Evolutionary conservation across 2,113 vertebrate genomes (phyloP).

Genomic region (Laterallus jamaicensis): DNA sequence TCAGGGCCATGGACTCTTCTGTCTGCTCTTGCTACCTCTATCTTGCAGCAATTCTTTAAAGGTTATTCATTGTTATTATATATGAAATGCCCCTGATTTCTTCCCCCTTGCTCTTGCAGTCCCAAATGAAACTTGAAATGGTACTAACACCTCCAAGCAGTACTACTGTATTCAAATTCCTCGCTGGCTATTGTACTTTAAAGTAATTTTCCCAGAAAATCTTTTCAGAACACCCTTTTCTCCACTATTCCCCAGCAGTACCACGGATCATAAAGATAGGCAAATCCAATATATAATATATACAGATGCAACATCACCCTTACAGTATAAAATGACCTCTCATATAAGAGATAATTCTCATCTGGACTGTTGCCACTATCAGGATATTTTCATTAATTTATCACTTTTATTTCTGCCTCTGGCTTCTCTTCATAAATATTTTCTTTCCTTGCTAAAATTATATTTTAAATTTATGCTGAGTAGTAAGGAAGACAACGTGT

Average conservation of each 20-base stretch:
- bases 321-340: background rate
- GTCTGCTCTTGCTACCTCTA: background rate
- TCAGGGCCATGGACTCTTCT: conserved; percentile 13
- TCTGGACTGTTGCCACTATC: background rate
- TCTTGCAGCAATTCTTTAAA: conserved; percentile 34
- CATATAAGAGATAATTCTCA: background rate
- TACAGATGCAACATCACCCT: background rate
- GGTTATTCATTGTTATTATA: conserved; percentile 44
- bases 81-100: background rate
- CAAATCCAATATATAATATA: background rate
- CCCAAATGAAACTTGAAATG: background rate
- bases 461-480: conserved; percentile 53
- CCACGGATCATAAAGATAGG: background rate
- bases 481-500: background rate
- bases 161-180: background rate
- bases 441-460: conserved; percentile 28
- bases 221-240: background rate
- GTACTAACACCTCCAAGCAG: background rate
- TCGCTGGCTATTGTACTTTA: background rate
- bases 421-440: conserved; percentile 51
- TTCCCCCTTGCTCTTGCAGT: background rate
- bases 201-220: background rate
- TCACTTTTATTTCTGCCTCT: conserved; percentile 5
- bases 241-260: background rate
- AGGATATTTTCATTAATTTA: conserved; percentile 37